These are phyloP conservation scores for Danio jaintianensis DNA, from an alignment of 2,797 vertebrate species.

Conservation along the genomic window DNA sequence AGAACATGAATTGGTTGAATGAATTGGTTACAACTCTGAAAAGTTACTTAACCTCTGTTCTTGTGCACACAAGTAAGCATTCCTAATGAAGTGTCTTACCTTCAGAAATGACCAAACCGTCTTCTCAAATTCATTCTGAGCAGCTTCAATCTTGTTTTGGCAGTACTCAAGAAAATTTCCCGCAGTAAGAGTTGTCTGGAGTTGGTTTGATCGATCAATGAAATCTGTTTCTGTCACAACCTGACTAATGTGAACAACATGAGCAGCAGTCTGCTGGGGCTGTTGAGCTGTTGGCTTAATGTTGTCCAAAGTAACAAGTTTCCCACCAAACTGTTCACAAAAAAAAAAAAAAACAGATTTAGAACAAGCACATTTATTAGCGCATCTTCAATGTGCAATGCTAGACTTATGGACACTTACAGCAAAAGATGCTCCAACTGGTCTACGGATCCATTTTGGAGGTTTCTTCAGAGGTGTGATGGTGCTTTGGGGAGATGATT, in stretches of 20 bases:
- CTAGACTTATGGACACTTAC: constrained; percentile 74
- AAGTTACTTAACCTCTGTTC: background rate
- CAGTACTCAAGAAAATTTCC: constrained; percentile 89
- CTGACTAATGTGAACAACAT: constrained; percentile 88
- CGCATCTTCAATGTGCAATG: background rate
- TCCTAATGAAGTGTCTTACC: constrained; percentile 78
- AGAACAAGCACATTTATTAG: background rate
- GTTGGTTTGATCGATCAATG: constrained; percentile 84
- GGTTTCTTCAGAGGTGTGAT: constrained; percentile 93
- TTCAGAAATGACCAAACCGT: constrained; percentile 95
- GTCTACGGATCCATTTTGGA: constrained; percentile 93
- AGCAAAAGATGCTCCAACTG: constrained; percentile 92
- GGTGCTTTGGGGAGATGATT: constrained; percentile 68
- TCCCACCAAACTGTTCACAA: constrained; percentile 90
- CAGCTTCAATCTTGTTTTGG: constrained; percentile 85
- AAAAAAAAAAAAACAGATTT: background rate
- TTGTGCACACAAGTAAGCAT: background rate
- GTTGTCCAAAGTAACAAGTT: constrained; percentile 90
- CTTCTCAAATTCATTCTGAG: constrained; percentile 89
- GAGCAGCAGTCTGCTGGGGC: constrained; percentile 71
- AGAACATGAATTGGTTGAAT: constrained; percentile 58
- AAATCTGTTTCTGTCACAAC: constrained; percentile 93
- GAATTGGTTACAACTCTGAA: constrained; percentile 3
- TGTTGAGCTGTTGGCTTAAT: constrained; percentile 75
- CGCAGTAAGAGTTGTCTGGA: constrained; percentile 87